A percentile compares a stretch with the other conserved stretches of the same genome.
Conservation (phyloP, 2,888 invertebrate species). For the Flexamia atlantica region DNA sequence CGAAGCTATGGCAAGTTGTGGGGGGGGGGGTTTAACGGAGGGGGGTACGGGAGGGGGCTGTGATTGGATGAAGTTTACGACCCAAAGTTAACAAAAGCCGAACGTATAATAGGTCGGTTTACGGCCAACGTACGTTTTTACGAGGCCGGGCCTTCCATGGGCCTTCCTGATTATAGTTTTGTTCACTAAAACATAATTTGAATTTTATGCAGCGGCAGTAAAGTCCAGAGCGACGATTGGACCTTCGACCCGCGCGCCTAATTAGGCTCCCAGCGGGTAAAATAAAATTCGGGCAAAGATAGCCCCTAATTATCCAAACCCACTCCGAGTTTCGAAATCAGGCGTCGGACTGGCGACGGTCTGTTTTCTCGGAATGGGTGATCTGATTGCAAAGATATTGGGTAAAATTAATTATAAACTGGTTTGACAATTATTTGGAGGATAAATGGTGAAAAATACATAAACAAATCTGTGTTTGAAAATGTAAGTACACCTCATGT, state of each 20-base stretch:
- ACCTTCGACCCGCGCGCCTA: neutral
- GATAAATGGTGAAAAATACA: no score
- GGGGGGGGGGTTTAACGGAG: neutral
- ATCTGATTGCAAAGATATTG: no score
- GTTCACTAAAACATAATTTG: conserved; percentile 60
- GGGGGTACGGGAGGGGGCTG: neutral
- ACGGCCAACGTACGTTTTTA: conserved; percentile 37
- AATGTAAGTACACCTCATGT: no score
- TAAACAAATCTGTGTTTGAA: no score
- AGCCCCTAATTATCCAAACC: conserved; percentile 7
- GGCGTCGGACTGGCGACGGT: neutral
- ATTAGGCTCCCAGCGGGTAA: conserved; percentile 35
- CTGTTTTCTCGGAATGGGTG: no score
- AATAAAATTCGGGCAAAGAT: conserved; percentile 39
- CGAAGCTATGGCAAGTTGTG: no score
- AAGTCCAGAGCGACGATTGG: neutral
- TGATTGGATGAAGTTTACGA: conserved; percentile 44
- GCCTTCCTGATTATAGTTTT: conserved; percentile 53
- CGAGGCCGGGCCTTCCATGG: no score
- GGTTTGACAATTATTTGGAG: no score
- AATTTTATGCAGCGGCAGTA: conserved; percentile 56
- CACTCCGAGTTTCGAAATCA: conserved; percentile 1
- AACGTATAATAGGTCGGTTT: conserved; percentile 40
- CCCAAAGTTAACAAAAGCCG: conserved; percentile 42
- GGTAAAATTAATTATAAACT: no score